Conservation (phyloP, 2,797 vertebrate genomes). For the Microctenopoma stevenorrisi region DNA sequence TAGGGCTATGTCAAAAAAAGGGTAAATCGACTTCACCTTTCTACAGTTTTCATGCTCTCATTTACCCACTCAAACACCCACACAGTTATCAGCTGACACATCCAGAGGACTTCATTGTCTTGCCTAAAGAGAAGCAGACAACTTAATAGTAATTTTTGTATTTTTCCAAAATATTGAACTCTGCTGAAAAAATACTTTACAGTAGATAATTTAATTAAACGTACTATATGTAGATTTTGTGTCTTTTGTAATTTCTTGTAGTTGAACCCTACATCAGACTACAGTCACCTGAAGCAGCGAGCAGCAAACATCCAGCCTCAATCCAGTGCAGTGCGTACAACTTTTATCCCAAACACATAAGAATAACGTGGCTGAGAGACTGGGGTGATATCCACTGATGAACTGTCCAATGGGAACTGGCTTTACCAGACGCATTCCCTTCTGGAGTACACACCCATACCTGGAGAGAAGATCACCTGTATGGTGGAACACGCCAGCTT, state of each 20-base stretch:
- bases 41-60: too few species aligned
- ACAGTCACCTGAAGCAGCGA: conserved; percentile 24
- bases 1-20: too few species aligned
- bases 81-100: too few species aligned
- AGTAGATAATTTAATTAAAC: neutral
- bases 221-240: neutral
- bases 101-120: too few species aligned
- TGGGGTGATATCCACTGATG: conserved; percentile 43
- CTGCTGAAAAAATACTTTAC: neutral
- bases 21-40: too few species aligned
- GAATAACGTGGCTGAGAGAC: conserved; percentile 76
- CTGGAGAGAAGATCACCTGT: conserved; percentile 77
- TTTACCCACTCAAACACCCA: too few species aligned
- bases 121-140: too few species aligned
- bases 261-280: conserved; percentile 67
- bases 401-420: conserved; percentile 80
- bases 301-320: conserved; percentile 49
- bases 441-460: conserved; percentile 73
- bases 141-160: too few species aligned
- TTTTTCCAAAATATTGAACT: neutral
- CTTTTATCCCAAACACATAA: conserved; percentile 81
- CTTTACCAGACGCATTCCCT: conserved; percentile 79
- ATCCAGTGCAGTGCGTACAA: conserved; percentile 78
- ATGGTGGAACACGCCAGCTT: conserved; percentile 75
- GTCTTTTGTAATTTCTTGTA: conserved; percentile 24